Conservation (phyloP, 2,888 invertebrate genomes). For the Yponomeuta malinellus region DNA sequence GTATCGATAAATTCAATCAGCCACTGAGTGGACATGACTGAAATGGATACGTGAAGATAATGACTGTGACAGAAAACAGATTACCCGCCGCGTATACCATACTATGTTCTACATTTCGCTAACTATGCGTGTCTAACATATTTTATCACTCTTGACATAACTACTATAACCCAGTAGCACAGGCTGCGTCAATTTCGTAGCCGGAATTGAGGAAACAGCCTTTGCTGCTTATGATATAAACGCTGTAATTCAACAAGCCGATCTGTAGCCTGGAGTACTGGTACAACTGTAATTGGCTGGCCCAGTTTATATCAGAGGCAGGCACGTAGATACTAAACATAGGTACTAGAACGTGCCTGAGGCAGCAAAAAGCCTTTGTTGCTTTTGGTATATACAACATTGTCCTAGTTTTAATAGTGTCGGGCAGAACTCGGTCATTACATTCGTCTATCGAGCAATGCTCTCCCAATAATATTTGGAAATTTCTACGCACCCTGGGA, state of each 20-base stretch:
- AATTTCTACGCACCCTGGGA: no score
- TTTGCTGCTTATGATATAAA: not conserved
- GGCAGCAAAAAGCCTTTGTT: constrained; percentile 7
- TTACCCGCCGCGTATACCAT: not conserved
- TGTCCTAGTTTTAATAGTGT: not conserved
- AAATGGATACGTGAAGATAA: not conserved
- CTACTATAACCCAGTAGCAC: not conserved
- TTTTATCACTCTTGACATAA: not conserved
- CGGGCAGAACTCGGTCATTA: not conserved
- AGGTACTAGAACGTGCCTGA: constrained; percentile 46
- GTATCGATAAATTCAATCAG: not conserved
- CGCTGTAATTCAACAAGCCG: not conserved
- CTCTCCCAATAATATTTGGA: no score
- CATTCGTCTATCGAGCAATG: no score
- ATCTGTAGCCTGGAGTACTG: not conserved
- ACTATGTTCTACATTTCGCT: not conserved
- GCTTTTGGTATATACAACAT: not conserved
- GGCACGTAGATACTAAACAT: constrained; percentile 49
- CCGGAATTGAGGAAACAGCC: not conserved
- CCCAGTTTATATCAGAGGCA: constrained; percentile 40
- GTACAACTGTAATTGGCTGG: constrained; percentile 38
- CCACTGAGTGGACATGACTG: not conserved
- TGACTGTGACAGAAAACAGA: not conserved
- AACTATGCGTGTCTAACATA: not conserved
- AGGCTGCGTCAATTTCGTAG: no score